Conservation (phyloP, 2,113 vertebrate genomes). For the Cranoglanis bouderius region DNA sequence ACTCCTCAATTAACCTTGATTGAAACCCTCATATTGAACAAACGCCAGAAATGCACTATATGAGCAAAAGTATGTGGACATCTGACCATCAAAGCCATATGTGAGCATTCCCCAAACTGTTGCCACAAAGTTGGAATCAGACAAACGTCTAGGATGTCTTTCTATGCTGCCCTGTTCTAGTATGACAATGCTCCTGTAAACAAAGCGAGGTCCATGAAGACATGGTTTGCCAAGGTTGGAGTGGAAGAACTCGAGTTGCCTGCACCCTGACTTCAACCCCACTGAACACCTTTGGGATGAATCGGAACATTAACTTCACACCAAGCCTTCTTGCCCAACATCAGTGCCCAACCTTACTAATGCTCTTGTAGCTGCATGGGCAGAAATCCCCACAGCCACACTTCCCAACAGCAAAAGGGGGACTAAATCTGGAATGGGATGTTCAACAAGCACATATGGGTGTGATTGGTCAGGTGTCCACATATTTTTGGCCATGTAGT, state of each 20-base stretch:
- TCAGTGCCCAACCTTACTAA: neutral
- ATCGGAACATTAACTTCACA: neutral
- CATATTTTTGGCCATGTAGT: neutral
- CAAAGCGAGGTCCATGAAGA: neutral
- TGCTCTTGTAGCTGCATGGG: neutral
- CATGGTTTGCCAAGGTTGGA: neutral
- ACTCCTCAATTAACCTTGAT: neutral
- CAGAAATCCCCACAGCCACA: neutral
- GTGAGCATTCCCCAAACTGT: neutral
- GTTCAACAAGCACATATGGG: neutral
- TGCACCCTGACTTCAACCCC: neutral
- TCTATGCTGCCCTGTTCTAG: no score
- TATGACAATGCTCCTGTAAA: no score
- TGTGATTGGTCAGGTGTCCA: neutral
- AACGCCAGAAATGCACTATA: neutral
- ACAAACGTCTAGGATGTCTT: neutral
- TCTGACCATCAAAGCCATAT: neutral
- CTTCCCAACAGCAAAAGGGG: neutral
- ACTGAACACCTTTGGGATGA: neutral
- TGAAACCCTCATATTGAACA: neutral
- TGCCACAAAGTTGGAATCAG: neutral
- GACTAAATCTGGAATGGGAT: neutral
- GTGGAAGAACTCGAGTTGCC: neutral
- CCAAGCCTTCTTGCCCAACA: neutral
- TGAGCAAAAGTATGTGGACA: neutral